These are phyloP conservation scores for Drosophila teissieri DNA, from an alignment of 1,140 invertebrate species.

Conservation along the genomic window DNA sequence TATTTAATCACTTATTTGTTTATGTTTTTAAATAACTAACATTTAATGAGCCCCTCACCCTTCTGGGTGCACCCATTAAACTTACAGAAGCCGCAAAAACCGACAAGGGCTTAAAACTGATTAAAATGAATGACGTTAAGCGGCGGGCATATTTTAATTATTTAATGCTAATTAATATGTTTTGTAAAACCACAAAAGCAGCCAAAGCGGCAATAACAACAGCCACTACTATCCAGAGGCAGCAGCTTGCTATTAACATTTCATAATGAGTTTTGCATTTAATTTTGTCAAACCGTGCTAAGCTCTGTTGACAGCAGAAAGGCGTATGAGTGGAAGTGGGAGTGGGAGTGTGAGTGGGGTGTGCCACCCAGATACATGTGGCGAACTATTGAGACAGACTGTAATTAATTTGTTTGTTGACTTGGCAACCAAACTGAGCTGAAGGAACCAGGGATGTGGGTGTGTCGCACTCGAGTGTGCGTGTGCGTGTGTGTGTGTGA, in stretches of 20 bases:
- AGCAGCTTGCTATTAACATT: slow-evolving; percentile 73
- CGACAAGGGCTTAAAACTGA: slow-evolving; percentile 76
- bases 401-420: slow-evolving; percentile 83
- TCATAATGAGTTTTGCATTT: slow-evolving; percentile 82
- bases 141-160: slow-evolving; percentile 81
- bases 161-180: slow-evolving; percentile 84
- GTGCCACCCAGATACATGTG: slow-evolving; percentile 66
- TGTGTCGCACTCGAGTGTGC: neutral
- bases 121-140: slow-evolving; percentile 82
- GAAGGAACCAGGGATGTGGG: neutral
- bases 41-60: slow-evolving; percentile 55
- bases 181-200: slow-evolving; percentile 76
- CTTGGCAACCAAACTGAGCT: slow-evolving; percentile 61
- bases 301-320: slow-evolving; percentile 68
- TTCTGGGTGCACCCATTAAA: neutral
- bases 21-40: slow-evolving; percentile 63
- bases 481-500: neutral
- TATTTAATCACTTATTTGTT: slow-evolving; percentile 32
- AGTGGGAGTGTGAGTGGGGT: slow-evolving; percentile 35
- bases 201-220: slow-evolving; percentile 22
- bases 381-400: slow-evolving; percentile 77
- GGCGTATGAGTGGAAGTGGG: slow-evolving; percentile 46
- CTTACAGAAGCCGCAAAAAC: slow-evolving; percentile 59
- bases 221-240: slow-evolving; percentile 23
- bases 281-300: slow-evolving; percentile 71